Evolutionary conservation across 2,113 vertebrate genomes (phyloP), one percentile per base, ranked within the genome.

Genomic region (Holacanthus passer): DNA sequence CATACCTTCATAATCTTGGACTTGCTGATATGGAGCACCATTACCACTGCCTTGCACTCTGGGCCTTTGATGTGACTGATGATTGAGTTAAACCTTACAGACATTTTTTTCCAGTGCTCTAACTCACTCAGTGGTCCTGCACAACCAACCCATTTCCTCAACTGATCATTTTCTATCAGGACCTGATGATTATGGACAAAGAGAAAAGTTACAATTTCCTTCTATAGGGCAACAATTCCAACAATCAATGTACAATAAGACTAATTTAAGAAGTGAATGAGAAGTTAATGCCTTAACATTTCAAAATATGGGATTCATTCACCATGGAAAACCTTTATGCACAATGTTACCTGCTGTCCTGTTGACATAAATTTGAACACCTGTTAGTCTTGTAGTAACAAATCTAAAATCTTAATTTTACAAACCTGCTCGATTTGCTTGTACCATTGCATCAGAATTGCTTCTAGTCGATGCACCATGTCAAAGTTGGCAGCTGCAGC

Each of bases 341-440:
- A 5, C 35, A 43, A n/a, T 53, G 8, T 22, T n/a, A 41, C 64
- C 19, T 29, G 14, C 14, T 16, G 20, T 66, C 35, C 29, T 60
- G 41, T 73, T n/a, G 13, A 43, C 52, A 71, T n/a, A 27, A 19
- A 24, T 35, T 2, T 24, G 17, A 22, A 43, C 7, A 1, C 5
- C 16, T 50, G n/a, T 69, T 60, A 48, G 17, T 16, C n/a, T 27
- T 16, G 43, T 35, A 16, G 13, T 65, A 71, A 24, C 9, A 52
- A 47, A 35, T 9, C 39, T 39, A 20, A 32, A 52, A 73, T 27
- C 1, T 41, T 22, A 27, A 64, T 39, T 22, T 24, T 24, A 53
- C 80, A 62, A 88, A 97, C 97, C 92, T 89, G 89, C 65, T 97
- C 94, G 8, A 97, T 96, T 94, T 97, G 95, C 56, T 88, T 96